Base-by-base conservation (phyloP, 2,797 vertebrate species). In the Sebastes melanostomus region DNA sequence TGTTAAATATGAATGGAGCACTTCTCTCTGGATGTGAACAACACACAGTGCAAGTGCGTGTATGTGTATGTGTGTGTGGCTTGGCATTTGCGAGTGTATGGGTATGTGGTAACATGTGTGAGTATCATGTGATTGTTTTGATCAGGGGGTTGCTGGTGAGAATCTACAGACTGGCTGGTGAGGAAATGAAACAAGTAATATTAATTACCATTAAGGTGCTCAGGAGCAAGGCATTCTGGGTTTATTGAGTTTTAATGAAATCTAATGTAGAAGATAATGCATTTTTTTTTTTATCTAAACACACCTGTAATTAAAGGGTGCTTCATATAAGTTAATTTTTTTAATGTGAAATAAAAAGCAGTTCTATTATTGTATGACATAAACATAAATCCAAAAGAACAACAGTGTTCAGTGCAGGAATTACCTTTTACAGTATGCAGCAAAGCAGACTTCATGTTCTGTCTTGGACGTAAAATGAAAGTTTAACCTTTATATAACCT, bases 1-100 rank as follows among this genome's bases (percentile, higher is more conserved):
- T 95, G 94, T 95, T 96, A 94, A 95, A 95, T 95, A 95, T 95
- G 94, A 95, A 95, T 95, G 93, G 93, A 92, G 81, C 83, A 87
- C 89, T 91, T 94, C 83, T 91, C 72, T 86, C 54, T 81, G 62
- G 77, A 86, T 86, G 86, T 88, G 85, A 89, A 85, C 73, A 60
- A 67, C 83, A 88, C 80, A 11, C 61, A 76, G 74, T 82, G 60
- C 42, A 16, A 22, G 42, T 77, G 9, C 62, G 55, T 73, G 25
- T 83, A 66, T 72, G 55, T 73, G 25, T 83, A 63, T 75, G 61
- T 84, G 24, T 75, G 63, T 84, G 24, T 86, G 59, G 56, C 30
- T n/a, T 63, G 14, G 30, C 27, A 29, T 77, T 30, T 60, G 70
- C 66, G 36, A 68, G 79, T 80, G 65, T 83, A 62, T 81, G 61